Base-by-base conservation (phyloP, 1,140 invertebrate genomes). In the Hormaphis cornu region DNA sequence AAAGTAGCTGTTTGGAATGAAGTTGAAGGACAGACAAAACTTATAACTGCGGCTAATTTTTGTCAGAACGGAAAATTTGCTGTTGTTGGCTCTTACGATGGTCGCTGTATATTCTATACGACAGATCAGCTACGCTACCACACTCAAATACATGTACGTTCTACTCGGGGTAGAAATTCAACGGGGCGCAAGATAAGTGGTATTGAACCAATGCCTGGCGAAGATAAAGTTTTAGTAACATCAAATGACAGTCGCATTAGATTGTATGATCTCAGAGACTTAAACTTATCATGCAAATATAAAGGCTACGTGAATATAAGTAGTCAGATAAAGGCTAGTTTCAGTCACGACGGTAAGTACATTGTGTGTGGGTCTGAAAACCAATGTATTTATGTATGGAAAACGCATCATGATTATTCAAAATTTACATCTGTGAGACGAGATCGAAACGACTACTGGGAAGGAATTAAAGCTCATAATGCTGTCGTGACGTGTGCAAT, bases 61-160 rank as follows among this genome's bases (percentile, higher is more conserved):
- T 97, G 95, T 76, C 91, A 92, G 74, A 97, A 97, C 81, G 96
- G 95, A 10, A 95, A 96, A 79, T 97, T 97, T 81, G 95, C 95
- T 0, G 95, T 98, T 0, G 93, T 98, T 0, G 96, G 96, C n/a
- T 90, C 90, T 0, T 99, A 98, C 80, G 94, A 98, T 80, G 97
- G 97, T 3, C 85, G 95, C 50, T 98, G 95, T 79, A 94, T 98
- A 75, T 98, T 99, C 81, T 99, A 97, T 79, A 95, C 87, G 30
- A 97, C 95, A 10, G 95, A 98, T 83, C 94, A 98, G 77, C 80
- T 99, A 1, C 97, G 97, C 76, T 99, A 98, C 80, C 93, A 97
- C 78, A 98, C 96, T 1, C 93, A 95, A 76, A 97, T 99, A 72
- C 89, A 97, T 79, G 95, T 98, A 0, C 83, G 93, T 28, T 97